Base-by-base conservation (phyloP, 2,888 invertebrate species). In the Choristoneura rosaceana region DNA sequence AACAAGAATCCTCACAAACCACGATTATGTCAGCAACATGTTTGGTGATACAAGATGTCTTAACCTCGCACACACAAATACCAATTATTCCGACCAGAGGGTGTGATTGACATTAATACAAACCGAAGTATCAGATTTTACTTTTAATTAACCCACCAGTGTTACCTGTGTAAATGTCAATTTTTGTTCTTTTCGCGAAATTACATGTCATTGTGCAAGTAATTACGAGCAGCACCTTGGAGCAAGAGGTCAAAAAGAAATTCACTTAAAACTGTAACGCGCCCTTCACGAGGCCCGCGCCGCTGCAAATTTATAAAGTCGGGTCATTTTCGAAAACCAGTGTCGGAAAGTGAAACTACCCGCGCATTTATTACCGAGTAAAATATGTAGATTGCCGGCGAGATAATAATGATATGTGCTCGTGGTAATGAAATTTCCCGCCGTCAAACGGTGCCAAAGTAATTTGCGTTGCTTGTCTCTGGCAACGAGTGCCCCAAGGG, bases 321-420 rank as follows among this genome's bases (percentile, higher is more conserved):
- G 87, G 92, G 92, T 91, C 91, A 93, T 91, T 91, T 93, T 92
- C 92, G 92, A 92, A 92, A 93, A 93, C 93, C 92, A 89, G 92
- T 89, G 93, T 87, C 90, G 80, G 92, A 94, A 93, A 94, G 94
- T 93, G 94, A 94, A 94, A 94, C 93, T 91, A 90, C 91, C 88
- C 88, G 90, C 86, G 88, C 92, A 92, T 93, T 93, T 93, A 93
- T 93, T 93, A 91, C 92, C 84, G 87, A 87, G 91, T 92, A 93
- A 93, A 94, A 93, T 93, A 93, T 93, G 94, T 93, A 94, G 94
- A 94, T 94, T 93, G 94, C 88, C 84, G 86, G 86, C 85, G 84
- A 93, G 93, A 93, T 93, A 94, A 94, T 94, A 93, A 94, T 93
- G 93, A 94, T 94, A 93, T 94, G 94, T 94, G 93, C 93, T 92